Evolutionary conservation across 2,113 vertebrate genomes (phyloP), one percentile per base, ranked within the genome.

Genomic region (Spea multiplicata): DNA sequence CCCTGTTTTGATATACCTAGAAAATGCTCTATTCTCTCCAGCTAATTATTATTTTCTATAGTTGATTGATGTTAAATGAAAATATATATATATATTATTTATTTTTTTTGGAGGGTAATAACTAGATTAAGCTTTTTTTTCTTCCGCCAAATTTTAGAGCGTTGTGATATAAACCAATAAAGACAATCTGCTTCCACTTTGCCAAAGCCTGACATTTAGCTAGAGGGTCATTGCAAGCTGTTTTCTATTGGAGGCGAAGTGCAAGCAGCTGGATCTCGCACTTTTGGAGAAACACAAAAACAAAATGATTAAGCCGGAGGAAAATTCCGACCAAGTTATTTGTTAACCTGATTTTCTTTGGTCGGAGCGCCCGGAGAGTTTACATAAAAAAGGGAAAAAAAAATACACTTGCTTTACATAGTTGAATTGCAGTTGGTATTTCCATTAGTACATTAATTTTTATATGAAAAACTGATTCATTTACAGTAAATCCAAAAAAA

Each of bases 281-380:
- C 3, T 17, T 75, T 3, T 70, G 4, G 57, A 59, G 13, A 71
- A 82, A 57, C 1, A 8, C 77, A 73, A 64, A 5, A 77, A 3
- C 5, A 48, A 0, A 69, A 14, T 7, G 30, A 71, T 44, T 7
- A 71, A 59, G 0, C 77, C 55, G 1, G 49, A 0, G 5, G 81
- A 84, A 17, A 30, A 4, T 16, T 5, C 83, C 72, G 44, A 53
- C 44, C 47, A 76, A 82, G 78, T 44, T 55, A 68, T 78, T 84
- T 83, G 59, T 73, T 1, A 0, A 81, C 55, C 66, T 74, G 72
- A 75, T 83, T 83, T 74, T 77, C 81, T 72, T 67, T 6, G 68
- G 70, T 78, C 75, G 82, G 44, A 84, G 9, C 83, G 81, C 74
- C 73, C 71, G 73, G 48, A 83, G 81, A 71, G 4, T 52, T 30